phyloP scores from a whole-genome alignment of 2,797 vertebrate species.

The Caiman crocodilus region DNA sequence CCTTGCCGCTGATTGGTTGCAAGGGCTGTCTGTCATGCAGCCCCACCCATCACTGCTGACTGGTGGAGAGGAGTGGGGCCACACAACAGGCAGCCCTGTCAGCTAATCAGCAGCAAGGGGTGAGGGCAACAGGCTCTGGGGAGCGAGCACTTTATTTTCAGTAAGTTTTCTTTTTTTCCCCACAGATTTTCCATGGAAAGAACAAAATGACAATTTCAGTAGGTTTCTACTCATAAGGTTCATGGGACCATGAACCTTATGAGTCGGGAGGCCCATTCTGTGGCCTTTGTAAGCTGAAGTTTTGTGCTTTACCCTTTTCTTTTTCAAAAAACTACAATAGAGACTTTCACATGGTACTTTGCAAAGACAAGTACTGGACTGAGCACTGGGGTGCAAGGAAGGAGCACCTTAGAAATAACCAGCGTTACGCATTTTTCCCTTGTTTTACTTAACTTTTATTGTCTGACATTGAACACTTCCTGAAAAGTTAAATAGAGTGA shows the following conservation, averaged over 20 bases:
- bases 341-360: not conserved
- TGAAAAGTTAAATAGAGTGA: not conserved
- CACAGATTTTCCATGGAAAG: too few relatives aligned
- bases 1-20: too few relatives aligned
- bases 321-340: not conserved
- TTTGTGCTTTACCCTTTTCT: not conserved
- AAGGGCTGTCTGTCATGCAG: too few relatives aligned
- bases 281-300: not conserved
- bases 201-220: too few relatives aligned
- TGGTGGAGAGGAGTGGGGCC: too few relatives aligned
- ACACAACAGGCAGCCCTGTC: too few relatives aligned
- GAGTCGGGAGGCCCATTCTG: not conserved
- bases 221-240: not conserved
- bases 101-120: too few relatives aligned
- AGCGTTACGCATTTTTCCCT: not conserved
- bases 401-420: not conserved
- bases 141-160: too few relatives aligned
- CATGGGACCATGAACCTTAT: not conserved
- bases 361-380: not conserved
- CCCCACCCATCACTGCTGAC: too few relatives aligned
- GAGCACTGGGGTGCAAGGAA: not conserved
- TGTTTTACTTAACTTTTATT: not conserved
- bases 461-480: not conserved
- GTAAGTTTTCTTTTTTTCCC: too few relatives aligned
- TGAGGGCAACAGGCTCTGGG: too few relatives aligned